Base-by-base conservation (phyloP, 1,140 invertebrate species). In the Homalodisca vitripennis region DNA sequence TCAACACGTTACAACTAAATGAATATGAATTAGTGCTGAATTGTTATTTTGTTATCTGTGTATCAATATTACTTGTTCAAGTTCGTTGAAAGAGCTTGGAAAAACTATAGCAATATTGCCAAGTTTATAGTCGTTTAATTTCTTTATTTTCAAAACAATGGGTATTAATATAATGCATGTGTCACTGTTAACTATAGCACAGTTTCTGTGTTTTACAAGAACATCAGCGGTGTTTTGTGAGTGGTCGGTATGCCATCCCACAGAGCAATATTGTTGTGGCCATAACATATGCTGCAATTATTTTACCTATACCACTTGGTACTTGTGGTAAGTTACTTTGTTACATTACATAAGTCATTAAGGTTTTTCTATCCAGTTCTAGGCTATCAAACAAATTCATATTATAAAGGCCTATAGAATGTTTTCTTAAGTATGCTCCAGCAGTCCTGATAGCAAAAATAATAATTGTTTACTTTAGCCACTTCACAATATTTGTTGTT, bases 271-370 rank as follows among this genome's bases (percentile, higher is more conserved):
- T n/a, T 60, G 55, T 26, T 60, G 55, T 60, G 55, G 55, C 3
- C 12, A 60, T 60, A 60, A 60, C 27, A 60, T 27, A 60, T 60
- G 55, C 29, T 60, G 55, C 55, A 60, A 60, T n/a, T 60, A 60
- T 27, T 60, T 22, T 24, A 29, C 26, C 55, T 60, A 60, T n/a
- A 60, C 12, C 6, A 60, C 55, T 27, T 60, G 22, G 55, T 60
- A 60, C n/a, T 29, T 60, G 10, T 60, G 55, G 55, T 60, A 60
- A 60, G 55, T n/a, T n/a, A n/a, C n/a, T n/a, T n/a, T n/a, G n/a
- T n/a, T n/a, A n/a, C n/a, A n/a, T n/a, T n/a, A n/a, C n/a, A n/a
- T n/a, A n/a, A n/a, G n/a, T n/a, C n/a, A n/a, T n/a, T n/a, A n/a
- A n/a, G n/a, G n/a, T n/a, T n/a, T n/a, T n/a, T n/a, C n/a, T n/a